Evolutionary conservation across 2,888 invertebrate species (phyloP).

Genomic region (Holacanthella duospinosa): DNA sequence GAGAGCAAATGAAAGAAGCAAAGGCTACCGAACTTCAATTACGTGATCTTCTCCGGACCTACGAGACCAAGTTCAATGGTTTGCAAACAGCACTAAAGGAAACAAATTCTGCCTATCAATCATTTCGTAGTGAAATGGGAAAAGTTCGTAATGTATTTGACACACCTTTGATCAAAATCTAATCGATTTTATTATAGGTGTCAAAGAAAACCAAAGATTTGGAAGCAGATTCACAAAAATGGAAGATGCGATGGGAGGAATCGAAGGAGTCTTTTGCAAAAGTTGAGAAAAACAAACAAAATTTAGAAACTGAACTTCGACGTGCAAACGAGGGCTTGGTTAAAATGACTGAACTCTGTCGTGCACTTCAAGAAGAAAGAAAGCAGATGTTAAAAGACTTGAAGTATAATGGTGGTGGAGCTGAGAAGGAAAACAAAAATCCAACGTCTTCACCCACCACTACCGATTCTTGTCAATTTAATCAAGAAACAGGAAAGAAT

Average conservation of each 20-base stretch:
- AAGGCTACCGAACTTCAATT: slow-evolving; percentile 33
- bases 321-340: slow-evolving; percentile 31
- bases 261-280: slow-evolving; percentile 22
- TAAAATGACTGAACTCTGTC: slow-evolving; percentile 35
- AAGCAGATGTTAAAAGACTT: slow-evolving; percentile 24
- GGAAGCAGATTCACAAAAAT: slow-evolving; percentile 32
- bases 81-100: slow-evolving; percentile 34
- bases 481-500: too few species aligned
- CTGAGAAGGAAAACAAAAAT: slow-evolving; percentile 7
- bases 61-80: slow-evolving; percentile 36
- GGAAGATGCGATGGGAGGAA: slow-evolving; percentile 36
- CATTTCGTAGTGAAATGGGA: slow-evolving; percentile 34
- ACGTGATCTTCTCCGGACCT: slow-evolving; percentile 28
- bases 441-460: too few species aligned
- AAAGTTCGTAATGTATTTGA: slow-evolving; percentile 19
- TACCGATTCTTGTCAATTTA: background rate
- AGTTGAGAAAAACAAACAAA: slow-evolving; percentile 31
- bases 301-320: slow-evolving; percentile 27
- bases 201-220: slow-evolving; percentile 32
- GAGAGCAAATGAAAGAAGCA: slow-evolving; percentile 35
- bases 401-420: background rate
- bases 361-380: slow-evolving; percentile 33
- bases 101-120: slow-evolving; percentile 34
- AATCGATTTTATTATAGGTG: slow-evolving; percentile 21
- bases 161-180: background rate